Evolutionary conservation across 1,140 invertebrate species (phyloP).

Genomic region (Copidosoma floridanum): DNA sequence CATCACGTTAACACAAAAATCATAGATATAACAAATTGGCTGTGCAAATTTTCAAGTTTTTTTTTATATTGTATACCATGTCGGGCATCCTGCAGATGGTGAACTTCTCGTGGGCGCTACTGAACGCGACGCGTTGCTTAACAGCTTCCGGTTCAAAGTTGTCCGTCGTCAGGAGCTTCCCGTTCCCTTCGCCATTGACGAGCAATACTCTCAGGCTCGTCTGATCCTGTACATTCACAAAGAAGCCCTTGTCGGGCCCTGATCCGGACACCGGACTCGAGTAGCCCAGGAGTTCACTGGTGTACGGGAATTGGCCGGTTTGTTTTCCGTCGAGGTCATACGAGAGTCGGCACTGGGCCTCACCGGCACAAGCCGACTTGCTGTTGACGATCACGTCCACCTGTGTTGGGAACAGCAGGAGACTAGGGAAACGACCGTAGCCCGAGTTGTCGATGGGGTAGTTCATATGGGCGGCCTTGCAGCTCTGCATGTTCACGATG

Average conservation of each 20-base stretch:
- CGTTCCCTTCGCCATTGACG: neutral
- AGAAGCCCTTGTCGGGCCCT: neutral
- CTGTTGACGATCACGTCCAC: slow-evolving; percentile 1
- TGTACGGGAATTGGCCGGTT: neutral
- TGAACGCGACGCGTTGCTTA: neutral
- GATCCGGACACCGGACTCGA: neutral
- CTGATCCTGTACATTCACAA: neutral
- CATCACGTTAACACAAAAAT: no score
- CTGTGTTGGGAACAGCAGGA: neutral
- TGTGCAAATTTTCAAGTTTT: no score
- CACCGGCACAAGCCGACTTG: neutral
- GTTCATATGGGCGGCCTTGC: neutral
- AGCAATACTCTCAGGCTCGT: neutral
- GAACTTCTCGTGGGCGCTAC: neutral
- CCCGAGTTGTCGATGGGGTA: neutral
- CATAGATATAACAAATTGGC: no score
- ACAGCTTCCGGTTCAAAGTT: neutral
- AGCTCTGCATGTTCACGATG: neutral
- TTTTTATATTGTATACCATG: neutral
- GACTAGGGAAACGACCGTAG: neutral
- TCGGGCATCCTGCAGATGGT: neutral
- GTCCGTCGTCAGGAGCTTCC: neutral
- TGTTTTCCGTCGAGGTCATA: neutral
- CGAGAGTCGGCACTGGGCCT: neutral
- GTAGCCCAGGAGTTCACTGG: neutral